Conservation (phyloP, 2,797 vertebrate genomes). For the Channa striata region DNA sequence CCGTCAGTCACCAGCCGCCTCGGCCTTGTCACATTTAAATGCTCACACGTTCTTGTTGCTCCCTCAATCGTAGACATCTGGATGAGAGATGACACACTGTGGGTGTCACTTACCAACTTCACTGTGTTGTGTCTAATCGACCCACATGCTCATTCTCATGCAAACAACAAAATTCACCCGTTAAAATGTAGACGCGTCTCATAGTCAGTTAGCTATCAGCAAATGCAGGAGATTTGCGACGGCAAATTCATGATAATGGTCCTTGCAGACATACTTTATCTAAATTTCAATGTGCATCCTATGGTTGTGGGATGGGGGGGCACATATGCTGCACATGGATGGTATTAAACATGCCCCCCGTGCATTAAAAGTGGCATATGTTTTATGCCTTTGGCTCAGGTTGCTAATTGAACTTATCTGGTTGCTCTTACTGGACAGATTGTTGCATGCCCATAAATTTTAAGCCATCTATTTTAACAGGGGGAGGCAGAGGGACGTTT, state of each 20-base stretch:
- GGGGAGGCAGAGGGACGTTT: no score
- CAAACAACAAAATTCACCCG: neutral
- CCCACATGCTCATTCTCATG: neutral
- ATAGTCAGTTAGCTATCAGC: neutral
- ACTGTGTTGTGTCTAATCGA: no score
- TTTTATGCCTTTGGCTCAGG: no score
- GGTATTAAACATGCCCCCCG: no score
- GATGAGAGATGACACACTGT: neutral
- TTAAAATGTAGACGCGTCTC: neutral
- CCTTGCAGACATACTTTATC: neutral
- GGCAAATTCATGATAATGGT: neutral
- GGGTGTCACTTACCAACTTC: neutral
- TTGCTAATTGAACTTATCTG: no score
- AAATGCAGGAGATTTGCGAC: neutral
- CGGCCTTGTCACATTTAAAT: slow-evolving; percentile 8
- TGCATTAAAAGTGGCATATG: no score
- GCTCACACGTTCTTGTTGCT: neutral
- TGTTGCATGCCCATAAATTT: no score
- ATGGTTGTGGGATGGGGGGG: no score
- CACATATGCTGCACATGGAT: no score
- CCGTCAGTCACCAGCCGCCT: neutral
- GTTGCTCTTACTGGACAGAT: no score
- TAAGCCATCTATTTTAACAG: no score
- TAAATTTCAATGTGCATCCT: no score
- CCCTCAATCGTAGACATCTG: neutral